Percentiles rank a stretch among this genome's conserved stretches.
phyloP scores from a whole-genome alignment of 2,797 vertebrate species.

The Aulostomus chinensis region DNA sequence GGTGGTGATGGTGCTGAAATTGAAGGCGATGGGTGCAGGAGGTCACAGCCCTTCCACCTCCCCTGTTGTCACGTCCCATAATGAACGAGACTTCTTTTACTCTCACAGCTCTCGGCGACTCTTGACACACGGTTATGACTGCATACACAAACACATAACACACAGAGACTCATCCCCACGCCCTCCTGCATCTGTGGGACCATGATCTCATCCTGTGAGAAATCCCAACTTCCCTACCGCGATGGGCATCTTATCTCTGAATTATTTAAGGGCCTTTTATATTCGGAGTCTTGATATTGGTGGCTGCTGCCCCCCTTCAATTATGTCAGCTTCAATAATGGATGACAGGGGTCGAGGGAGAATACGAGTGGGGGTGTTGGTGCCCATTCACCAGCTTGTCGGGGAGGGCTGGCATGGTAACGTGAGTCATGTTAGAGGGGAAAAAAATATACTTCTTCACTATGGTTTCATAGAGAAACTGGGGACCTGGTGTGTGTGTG shows the following conservation, averaged over 20 bases:
- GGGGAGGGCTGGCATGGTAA: conserved; percentile 49
- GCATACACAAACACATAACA: conserved; percentile 3
- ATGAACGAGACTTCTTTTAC: conserved; percentile 40
- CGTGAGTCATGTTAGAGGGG: conserved; percentile 23
- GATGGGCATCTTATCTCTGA: conserved; percentile 54
- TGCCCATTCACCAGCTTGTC: conserved; percentile 42
- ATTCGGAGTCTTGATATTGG: conserved; percentile 58
- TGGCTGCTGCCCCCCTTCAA: conserved; percentile 45
- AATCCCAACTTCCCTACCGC: conserved; percentile 16
- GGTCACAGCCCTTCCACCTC: conserved; percentile 33
- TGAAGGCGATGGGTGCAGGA: conserved; percentile 6
- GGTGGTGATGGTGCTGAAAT: conserved; percentile 18
- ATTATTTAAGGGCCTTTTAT: conserved; percentile 70
- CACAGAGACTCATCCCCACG: conserved; percentile 9
- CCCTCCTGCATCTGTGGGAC: conserved; percentile 38
- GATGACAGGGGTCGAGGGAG: conserved; percentile 44
- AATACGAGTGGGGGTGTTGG: background rate
- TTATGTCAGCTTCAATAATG: conserved; percentile 73
- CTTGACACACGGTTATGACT: conserved; percentile 14
- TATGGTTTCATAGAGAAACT: conserved; percentile 10
- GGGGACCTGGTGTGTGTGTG: background rate
- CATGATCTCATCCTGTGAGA: conserved; percentile 68
- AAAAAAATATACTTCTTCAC: conserved; percentile 21
- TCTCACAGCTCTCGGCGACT: conserved; percentile 19
- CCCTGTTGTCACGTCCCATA: conserved; percentile 32